Conservation (phyloP, 2,113 vertebrate species). For the Festucalex cinctus region DNA sequence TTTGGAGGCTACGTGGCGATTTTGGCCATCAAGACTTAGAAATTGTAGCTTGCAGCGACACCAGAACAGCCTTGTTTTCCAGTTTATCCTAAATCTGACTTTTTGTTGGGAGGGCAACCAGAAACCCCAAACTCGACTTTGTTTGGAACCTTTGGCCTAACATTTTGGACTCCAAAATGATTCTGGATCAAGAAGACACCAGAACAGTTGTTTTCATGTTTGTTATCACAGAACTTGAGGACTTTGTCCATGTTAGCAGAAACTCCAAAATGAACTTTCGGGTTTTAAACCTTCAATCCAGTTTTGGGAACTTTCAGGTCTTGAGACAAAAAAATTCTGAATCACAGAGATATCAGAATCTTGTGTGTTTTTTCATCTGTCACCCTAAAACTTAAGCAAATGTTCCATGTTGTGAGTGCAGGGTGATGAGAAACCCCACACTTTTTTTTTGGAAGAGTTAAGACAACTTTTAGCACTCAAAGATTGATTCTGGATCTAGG, state of each 20-base stretch:
- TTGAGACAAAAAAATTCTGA: not conserved
- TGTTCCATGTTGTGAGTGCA: not conserved
- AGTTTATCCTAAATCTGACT: not conserved
- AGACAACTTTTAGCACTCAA: slow-evolving; percentile 1
- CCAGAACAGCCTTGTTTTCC: not conserved
- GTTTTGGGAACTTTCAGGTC: not conserved
- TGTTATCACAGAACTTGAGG: too few species aligned
- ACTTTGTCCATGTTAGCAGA: not conserved
- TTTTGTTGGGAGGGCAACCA: not conserved
- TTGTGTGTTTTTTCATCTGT: not conserved
- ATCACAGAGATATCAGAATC: not conserved
- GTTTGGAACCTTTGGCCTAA: not conserved
- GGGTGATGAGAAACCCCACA: not conserved
- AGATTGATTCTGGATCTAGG: not conserved
- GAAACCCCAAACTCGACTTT: not conserved
- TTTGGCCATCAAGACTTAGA: not conserved
- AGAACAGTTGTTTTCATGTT: not conserved
- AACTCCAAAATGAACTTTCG: not conserved
- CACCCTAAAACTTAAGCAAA: not conserved
- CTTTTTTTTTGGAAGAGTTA: not conserved
- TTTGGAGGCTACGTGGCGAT: not conserved
- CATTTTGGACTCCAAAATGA: not conserved
- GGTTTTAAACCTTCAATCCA: not conserved
- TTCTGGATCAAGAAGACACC: not conserved
- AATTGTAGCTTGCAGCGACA: not conserved